Base-by-base conservation (phyloP, 2,888 invertebrate genomes). In the Erannis defoliaria region DNA sequence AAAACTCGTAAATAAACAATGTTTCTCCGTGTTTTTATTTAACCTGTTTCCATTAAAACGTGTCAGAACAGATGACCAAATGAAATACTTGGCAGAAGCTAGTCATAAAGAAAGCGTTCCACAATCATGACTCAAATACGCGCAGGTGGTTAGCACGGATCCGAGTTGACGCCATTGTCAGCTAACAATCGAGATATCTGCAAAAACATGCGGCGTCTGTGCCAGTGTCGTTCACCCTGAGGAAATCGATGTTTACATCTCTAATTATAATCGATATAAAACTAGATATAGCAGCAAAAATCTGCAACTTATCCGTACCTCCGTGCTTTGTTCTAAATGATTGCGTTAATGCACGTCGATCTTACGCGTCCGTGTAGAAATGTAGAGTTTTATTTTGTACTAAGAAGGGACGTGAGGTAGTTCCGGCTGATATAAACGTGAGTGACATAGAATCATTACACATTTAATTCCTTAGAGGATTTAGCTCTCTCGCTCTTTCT, bases 171-270 rank as follows among this genome's bases (percentile, higher is more conserved):
- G 71, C 77, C 67, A 77, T 80, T 82, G 75, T 80, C 77, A 76
- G 64, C 66, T 70, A 77, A 84, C 85, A 85, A 81, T 72, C 77
- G 74, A 73, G 77, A 78, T 75, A 76, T 72, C 74, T 62, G 74
- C 77, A 82, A 84, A 85, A 83, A 84, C 70, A 42, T 56, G 63
- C 64, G 53, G 40, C 51, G 73, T 71, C 74, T 69, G 63, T 65
- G 55, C 21, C 46, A 62, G 70, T 76, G 86, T 85, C 87, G 75
- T 85, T 88, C 82, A 88, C 86, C 87, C 72, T 77, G 77, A 67
- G 68, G 80, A 84, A 86, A 84, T 81, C 77, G 72, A 73, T 84
- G 80, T 83, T 85, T 82, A 82, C 74, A 76, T 74, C 48, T 42
- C 62, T 55, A 57, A 64, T 61, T 67, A 70, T 75, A 77, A 78